Evolutionary conservation across 2,113 vertebrate genomes (phyloP).

Genomic region (Suncus etruscus): DNA sequence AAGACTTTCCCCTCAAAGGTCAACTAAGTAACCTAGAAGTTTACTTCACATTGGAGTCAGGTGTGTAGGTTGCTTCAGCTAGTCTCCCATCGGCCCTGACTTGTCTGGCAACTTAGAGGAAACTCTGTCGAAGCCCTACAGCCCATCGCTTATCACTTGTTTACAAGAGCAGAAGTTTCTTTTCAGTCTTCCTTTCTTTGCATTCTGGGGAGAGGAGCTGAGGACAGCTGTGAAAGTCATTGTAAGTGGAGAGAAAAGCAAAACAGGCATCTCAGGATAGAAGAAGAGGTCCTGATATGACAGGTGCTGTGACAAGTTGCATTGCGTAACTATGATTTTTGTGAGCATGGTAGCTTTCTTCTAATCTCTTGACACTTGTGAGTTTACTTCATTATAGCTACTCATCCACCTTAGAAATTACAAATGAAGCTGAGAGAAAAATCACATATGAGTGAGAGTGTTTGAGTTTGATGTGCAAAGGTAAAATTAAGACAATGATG

Average conservation of each 20-base stretch:
- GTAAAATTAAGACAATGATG: conserved; percentile 59
- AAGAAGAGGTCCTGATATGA: conserved; percentile 3
- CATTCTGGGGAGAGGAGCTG: not conserved
- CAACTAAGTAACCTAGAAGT: conserved; percentile 47
- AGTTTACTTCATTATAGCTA: conserved; percentile 53
- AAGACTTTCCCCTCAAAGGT: not conserved
- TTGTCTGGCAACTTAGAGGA: not conserved
- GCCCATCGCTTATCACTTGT: not conserved
- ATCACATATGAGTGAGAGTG: conserved; percentile 35
- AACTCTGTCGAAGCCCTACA: not conserved
- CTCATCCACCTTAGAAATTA: conserved; percentile 50
- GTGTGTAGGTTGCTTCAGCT: not conserved
- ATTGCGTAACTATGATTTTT: conserved; percentile 6
- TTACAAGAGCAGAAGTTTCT: not conserved
- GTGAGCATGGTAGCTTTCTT: conserved; percentile 32
- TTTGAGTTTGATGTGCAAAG: conserved; percentile 71
- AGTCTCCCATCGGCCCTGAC: not conserved
- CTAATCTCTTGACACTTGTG: conserved; percentile 42
- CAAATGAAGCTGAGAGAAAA: conserved; percentile 68
- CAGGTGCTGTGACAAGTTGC: not conserved
- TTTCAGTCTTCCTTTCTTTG: conserved; percentile 31
- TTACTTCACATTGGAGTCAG: not conserved
- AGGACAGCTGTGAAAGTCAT: not conserved
- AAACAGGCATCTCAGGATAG: not conserved
- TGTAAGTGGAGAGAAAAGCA: not conserved